Evolutionary conservation across 2,797 vertebrate genomes (phyloP), one percentile per base, ranked within the genome.

Genomic region (Epinephelus coioides): DNA sequence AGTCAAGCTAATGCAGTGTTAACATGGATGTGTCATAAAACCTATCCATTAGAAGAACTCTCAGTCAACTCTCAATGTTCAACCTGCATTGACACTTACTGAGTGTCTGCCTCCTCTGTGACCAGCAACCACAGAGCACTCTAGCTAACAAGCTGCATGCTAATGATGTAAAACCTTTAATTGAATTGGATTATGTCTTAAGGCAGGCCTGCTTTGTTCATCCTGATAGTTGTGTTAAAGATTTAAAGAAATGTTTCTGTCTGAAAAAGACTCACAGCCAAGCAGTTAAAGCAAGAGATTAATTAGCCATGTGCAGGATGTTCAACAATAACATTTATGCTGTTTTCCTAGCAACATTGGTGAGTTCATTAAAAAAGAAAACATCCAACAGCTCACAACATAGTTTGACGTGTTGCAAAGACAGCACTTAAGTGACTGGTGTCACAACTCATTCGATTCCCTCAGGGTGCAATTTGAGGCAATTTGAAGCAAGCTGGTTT

Each of bases 391-490:
- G 2, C 18, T 56, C 47, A 34, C 17, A 5, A 3, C 25, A 47
- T 19, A n/a, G 47, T 56, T 73, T 40, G 27, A 15, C 8, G 3
- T 65, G 51, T 47, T 60, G 38, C 19, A 66, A 40, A 34, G 55
- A 49, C 10, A 19, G 53, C 8, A 2, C 17, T 30, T 53, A 19
- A 71, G 40, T 72, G n/a, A 3, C 9, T 46, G n/a, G 13, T 55
- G 57, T 65, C 53, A 49, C 43, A 69, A 43, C 43, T 69, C 43
- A 55, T 64, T 66, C 11, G 46, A 10, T 50, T 56, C 60, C 73
- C 73, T 73, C n/a, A 3, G 65, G 79, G 55, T n/a, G 50, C 44
- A 69, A 62, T 43, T 43, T 43, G 38, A 40, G 12, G 49, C 43
- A 55, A 59, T 63, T 53, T 46, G 15, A 63, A 14, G 25, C 44